Percentiles rank a stretch among this genome's conserved stretches.
These are phyloP conservation scores for Odontomachus brunneus DNA, from an alignment of 1,140 invertebrate species.

Conservation along the genomic window DNA sequence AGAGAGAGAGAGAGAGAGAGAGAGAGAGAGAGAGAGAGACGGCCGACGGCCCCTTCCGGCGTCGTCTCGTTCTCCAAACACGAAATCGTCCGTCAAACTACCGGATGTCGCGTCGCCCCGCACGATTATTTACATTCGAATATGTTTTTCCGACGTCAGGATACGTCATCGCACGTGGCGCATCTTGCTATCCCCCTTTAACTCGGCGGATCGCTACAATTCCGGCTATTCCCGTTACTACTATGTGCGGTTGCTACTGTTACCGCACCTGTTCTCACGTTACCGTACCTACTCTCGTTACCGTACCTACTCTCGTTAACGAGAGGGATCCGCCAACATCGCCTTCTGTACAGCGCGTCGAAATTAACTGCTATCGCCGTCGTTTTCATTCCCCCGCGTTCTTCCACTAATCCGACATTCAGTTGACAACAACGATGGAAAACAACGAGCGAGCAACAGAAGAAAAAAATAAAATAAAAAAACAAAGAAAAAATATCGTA, in stretches of 20 bases:
- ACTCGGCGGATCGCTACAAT: background rate
- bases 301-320: constrained; percentile 26
- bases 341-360: no score
- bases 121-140: constrained; percentile 29
- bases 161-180: background rate
- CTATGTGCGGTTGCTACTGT: background rate
- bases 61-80: constrained; percentile 34
- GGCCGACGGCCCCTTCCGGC: background rate
- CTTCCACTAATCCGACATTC: constrained; percentile 15
- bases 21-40: background rate
- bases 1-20: background rate
- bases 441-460: background rate
- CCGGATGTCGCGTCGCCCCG: background rate
- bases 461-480: no score
- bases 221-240: constrained; percentile 7
- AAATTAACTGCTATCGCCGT: background rate
- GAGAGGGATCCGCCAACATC: background rate
- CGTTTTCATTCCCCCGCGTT: background rate
- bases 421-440: background rate
- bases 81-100: constrained; percentile 41
- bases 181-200: background rate
- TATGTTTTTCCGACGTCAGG: background rate
- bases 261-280: background rate
- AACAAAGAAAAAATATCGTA: no score
- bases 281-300: constrained; percentile 37